phyloP scores from a whole-genome alignment of 1,140 invertebrate genomes.

The Parasteatoda tepidariorum region DNA sequence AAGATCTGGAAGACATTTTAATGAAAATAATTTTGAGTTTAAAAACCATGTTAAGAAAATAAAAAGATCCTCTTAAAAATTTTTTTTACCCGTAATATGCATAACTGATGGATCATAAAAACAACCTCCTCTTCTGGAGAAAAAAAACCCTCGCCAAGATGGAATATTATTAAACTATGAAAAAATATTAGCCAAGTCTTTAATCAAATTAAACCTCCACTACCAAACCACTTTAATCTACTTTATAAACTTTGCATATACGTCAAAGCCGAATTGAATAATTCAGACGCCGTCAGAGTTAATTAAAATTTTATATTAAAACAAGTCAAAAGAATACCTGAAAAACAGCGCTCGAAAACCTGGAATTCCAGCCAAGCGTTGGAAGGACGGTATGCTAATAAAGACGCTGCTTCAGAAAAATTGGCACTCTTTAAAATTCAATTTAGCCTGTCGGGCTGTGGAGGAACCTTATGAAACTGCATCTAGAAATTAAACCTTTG shows the following conservation, averaged over 20 bases:
- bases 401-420: background rate
- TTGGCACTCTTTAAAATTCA: slow-evolving; percentile 14
- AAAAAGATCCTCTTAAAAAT: too few relatives aligned
- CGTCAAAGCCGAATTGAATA: background rate
- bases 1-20: too few relatives aligned
- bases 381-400: background rate
- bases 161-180: background rate
- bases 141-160: background rate
- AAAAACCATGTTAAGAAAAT: too few relatives aligned
- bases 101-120: background rate
- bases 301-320: background rate
- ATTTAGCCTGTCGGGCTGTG: background rate
- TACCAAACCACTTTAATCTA: background rate
- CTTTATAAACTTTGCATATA: background rate
- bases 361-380: background rate
- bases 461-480: background rate
- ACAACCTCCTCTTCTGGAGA: background rate
- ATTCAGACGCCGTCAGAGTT: background rate
- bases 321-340: background rate
- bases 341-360: background rate
- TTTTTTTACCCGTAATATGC: too few relatives aligned
- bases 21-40: too few relatives aligned
- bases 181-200: background rate
- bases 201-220: background rate
- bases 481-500: background rate